Percentiles rank a stretch among this genome's conserved stretches.
Evolutionary conservation across 2,888 invertebrate species (phyloP).

Genomic region (Amiota mariae): DNA sequence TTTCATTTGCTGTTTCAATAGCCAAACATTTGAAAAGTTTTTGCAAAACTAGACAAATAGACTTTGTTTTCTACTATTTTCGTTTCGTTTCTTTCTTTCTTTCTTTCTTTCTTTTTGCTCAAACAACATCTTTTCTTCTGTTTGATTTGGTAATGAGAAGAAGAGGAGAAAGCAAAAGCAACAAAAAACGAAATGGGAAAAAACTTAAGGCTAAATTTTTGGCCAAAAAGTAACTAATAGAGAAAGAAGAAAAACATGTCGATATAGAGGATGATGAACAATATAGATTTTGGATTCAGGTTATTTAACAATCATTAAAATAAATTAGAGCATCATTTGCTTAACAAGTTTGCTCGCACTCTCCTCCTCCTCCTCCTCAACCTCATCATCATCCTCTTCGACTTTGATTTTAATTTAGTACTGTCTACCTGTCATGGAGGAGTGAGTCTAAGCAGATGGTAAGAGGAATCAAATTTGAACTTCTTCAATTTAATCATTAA

Average conservation of each 20-base stretch:
- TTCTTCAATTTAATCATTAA: constrained; percentile 4
- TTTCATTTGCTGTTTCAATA: not conserved
- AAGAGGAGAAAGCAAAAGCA: not conserved
- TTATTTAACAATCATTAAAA: constrained; percentile 27
- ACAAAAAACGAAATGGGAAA: not conserved
- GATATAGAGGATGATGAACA: too few species aligned
- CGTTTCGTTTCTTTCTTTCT: not conserved
- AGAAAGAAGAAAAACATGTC: too few species aligned
- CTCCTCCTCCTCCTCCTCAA: not conserved
- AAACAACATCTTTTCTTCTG: not conserved
- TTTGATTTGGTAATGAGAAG: constrained; percentile 25
- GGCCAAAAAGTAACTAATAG: not conserved
- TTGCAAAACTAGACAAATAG: constrained; percentile 24
- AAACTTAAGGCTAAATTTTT: not conserved
- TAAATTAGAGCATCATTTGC: constrained; percentile 19
- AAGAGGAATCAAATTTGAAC: not conserved
- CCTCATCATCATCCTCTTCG: not conserved
- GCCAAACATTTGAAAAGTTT: not conserved
- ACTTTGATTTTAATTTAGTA: too few species aligned
- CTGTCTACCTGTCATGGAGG: too few species aligned
- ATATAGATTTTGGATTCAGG: not conserved
- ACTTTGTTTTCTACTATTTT: not conserved
- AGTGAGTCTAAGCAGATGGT: not conserved
- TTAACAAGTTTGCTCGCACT: constrained; percentile 11
- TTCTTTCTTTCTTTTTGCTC: not conserved